Evolutionary conservation across 2,797 vertebrate genomes (phyloP).

Genomic region (Arctocebus calabarensis): DNA sequence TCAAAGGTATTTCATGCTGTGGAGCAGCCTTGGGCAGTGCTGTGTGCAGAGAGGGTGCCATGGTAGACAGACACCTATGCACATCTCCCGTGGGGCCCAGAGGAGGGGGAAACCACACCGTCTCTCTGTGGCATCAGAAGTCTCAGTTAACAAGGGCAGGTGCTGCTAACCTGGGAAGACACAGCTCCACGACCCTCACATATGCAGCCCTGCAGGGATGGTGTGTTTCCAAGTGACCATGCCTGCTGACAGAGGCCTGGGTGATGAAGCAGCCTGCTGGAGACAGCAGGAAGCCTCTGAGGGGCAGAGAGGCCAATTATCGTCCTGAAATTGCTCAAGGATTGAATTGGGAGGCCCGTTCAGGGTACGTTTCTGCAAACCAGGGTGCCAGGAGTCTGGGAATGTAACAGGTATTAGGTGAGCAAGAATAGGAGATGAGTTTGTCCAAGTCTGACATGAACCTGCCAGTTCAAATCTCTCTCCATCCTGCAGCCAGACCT

Average conservation of each 20-base stretch:
- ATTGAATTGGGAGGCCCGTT: not conserved
- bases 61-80: accelerated
- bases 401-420: not conserved
- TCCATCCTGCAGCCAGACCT: not conserved
- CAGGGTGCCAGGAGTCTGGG: not conserved
- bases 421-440: not conserved
- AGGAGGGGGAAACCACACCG: accelerated
- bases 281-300: not conserved
- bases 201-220: not conserved
- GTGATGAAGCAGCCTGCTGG: not conserved
- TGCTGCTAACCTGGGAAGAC: not conserved
- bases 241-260: not conserved
- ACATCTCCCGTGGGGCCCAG: not conserved
- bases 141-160: not conserved
- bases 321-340: not conserved
- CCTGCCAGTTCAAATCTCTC: not conserved
- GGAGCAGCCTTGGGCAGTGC: not conserved
- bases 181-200: not conserved
- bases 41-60: not conserved
- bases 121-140: accelerated
- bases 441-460: not conserved
- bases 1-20: not conserved
- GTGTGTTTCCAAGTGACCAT: not conserved
- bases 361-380: not conserved
- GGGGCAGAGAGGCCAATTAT: not conserved